These are phyloP conservation scores for Cephalophus harveyi DNA, from an alignment of 2,113 vertebrate species.

Conservation along the genomic window DNA sequence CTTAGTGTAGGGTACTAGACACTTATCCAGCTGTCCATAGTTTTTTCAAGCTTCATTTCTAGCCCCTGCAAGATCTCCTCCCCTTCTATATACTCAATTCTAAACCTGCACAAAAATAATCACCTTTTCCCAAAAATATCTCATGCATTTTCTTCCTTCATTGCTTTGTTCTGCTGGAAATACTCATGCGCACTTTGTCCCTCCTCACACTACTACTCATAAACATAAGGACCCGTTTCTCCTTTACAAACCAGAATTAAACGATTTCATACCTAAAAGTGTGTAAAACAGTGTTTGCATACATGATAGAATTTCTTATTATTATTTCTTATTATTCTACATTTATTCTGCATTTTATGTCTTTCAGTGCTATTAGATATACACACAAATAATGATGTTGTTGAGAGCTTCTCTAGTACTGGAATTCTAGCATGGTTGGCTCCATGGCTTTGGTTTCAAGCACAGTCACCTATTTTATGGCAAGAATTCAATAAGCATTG, in stretches of 20 bases:
- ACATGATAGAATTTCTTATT: background rate
- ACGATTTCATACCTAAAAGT: background rate
- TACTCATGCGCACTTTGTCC: background rate
- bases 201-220: background rate
- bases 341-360: background rate
- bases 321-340: background rate
- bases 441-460: background rate
- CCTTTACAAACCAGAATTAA: background rate
- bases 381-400: background rate
- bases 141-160: background rate
- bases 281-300: background rate
- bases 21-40: background rate
- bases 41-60: background rate
- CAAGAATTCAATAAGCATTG: background rate
- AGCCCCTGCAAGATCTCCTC: background rate
- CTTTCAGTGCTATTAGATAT: background rate
- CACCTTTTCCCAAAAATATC: background rate
- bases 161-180: background rate
- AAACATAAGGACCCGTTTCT: background rate
- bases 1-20: background rate
- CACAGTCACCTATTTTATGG: background rate
- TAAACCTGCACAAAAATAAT: background rate
- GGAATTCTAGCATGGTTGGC: background rate
- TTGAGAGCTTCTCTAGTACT: background rate
- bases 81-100: background rate